Base-by-base conservation (phyloP, 2,797 vertebrate genomes). In the Hozukius guyotensis region DNA sequence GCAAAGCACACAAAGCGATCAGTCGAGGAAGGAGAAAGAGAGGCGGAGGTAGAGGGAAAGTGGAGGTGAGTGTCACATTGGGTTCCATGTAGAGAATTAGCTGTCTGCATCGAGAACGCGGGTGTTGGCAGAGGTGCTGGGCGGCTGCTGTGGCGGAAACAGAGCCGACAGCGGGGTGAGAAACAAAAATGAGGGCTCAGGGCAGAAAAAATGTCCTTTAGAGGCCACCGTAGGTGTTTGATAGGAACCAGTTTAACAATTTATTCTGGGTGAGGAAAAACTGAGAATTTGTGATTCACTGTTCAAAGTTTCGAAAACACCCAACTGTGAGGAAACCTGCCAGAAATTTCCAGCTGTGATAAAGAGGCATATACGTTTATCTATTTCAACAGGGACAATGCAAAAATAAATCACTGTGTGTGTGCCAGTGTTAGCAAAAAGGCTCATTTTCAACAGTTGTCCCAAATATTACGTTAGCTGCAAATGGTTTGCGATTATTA, bases 1-100 rank as follows among this genome's bases (percentile, higher is more conserved):
- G 75, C 63, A 72, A 64, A 81, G 63, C 32, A 38, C 61, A 62
- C 67, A 72, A 65, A 81, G 75, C 1, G 46, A 78, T 71, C 25
- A 63, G 80, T 4, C 24, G 25, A 73, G 80, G 78, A 27, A 31
- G n/a, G 81, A 42, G 31, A 73, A 24, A 59, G 34, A 22, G 57
- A 76, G 78, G 38, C 25, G 20, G 72, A 1, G 38, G 67, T 4
- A 38, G 76, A 75, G 16, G 38, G 25, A 56, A 46, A 57, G 78
- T 32, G 69, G 70, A 81, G 60, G 74, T 64, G 74, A 78, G 27
- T 4, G 78, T 69, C 76, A 77, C 71, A 53, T 9, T 16, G 14
- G 74, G 6, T 24, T 78, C 2, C 16, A 31, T 34, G 64, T 29
- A 56, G 63, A 80, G 61, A 73, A 76, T 65, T 25, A 78, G 9